Evolutionary conservation across 2,113 vertebrate species (phyloP).

Genomic region (Marmota monax): DNA sequence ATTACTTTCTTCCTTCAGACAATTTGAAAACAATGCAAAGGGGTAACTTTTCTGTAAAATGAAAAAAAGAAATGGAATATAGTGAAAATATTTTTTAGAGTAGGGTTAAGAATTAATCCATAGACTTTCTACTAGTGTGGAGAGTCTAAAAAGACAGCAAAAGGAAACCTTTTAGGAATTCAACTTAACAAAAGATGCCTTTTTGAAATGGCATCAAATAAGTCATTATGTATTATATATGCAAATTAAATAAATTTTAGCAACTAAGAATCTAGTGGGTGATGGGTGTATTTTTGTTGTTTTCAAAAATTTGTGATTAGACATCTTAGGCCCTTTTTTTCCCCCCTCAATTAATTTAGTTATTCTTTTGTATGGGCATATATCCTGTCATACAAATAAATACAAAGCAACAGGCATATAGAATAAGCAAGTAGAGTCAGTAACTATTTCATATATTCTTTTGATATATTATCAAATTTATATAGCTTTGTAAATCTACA

Average conservation of each 20-base stretch:
- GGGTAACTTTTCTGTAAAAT: background rate
- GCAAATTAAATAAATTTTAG: slow-evolving; percentile 62
- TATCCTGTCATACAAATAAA: slow-evolving; percentile 10
- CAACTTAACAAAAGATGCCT: slow-evolving; percentile 55
- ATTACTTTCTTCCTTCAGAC: slow-evolving; percentile 48
- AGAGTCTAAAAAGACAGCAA: slow-evolving; percentile 46
- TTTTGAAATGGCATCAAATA: slow-evolving; percentile 51
- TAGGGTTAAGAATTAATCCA: slow-evolving; percentile 36
- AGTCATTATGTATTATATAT: slow-evolving; percentile 27
- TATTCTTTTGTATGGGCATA: background rate
- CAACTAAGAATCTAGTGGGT: background rate
- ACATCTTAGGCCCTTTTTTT: background rate
- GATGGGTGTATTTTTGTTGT: background rate
- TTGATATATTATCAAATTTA: slow-evolving; percentile 17
- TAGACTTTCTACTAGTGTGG: slow-evolving; percentile 23
- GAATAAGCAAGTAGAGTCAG: slow-evolving; percentile 36
- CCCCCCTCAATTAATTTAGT: slow-evolving; percentile 56
- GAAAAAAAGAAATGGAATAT: background rate
- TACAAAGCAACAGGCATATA: background rate
- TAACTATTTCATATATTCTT: slow-evolving; percentile 28
- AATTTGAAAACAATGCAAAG: background rate
- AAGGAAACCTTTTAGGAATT: slow-evolving; percentile 50
- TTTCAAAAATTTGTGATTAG: slow-evolving; percentile 33
- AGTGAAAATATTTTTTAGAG: background rate
- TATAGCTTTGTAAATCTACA: background rate